Evolutionary conservation across 2,113 vertebrate genomes (phyloP).

Genomic region (Myrmophylax atrothorax): DNA sequence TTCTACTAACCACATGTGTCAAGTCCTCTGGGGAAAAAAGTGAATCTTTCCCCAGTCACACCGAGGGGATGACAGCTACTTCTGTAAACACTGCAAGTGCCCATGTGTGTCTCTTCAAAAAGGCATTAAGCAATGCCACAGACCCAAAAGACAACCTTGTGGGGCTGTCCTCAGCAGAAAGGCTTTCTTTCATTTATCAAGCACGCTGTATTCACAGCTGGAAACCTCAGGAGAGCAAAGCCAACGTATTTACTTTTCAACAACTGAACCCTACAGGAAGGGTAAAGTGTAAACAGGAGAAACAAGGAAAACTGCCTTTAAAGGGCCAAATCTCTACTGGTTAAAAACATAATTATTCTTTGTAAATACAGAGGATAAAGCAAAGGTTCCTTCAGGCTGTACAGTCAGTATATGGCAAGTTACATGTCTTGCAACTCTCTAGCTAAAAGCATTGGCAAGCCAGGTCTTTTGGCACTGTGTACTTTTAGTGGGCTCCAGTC

Average conservation of each 20-base stretch:
- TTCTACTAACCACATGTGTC: not conserved
- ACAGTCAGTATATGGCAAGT: not conserved
- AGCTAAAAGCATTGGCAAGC: not conserved
- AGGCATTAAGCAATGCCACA: not conserved
- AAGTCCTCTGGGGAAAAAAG: not conserved
- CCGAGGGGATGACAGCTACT: not conserved
- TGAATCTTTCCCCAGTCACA: not conserved
- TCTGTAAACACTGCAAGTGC: not conserved
- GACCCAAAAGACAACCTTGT: not conserved
- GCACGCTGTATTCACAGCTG: not conserved
- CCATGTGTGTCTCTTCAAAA: not conserved
- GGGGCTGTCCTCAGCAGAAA: not conserved
- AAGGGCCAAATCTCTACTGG: not conserved
- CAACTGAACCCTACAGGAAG: constrained; percentile 17
- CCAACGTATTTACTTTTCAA: not conserved
- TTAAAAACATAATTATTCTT: not conserved
- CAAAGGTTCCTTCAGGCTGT: constrained; percentile 26
- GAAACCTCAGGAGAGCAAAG: constrained; percentile 24
- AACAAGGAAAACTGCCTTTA: not conserved
- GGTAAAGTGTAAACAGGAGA: constrained; percentile 9
- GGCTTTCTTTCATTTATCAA: not conserved
- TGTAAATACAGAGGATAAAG: not conserved
- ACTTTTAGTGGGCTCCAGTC: not conserved
- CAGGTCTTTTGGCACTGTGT: not conserved
- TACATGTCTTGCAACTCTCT: not conserved